Evolutionary conservation across 2,113 vertebrate species (phyloP).

Genomic region (Carassius carassius): DNA sequence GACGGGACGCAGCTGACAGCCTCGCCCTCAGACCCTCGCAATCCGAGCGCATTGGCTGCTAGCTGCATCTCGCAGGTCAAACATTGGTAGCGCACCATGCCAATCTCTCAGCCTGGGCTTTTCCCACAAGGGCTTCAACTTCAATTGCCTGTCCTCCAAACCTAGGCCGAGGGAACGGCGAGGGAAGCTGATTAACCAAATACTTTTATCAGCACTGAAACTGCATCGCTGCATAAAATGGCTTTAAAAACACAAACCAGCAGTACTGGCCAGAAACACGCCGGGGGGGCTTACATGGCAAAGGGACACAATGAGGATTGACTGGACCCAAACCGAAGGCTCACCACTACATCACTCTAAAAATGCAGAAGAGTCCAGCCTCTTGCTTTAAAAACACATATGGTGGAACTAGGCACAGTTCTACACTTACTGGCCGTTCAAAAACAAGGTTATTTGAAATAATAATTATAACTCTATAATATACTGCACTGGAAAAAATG

Average conservation of each 20-base stretch:
- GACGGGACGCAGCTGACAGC: constrained; percentile 62
- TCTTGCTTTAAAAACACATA: constrained; percentile 37
- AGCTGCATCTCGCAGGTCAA: constrained; percentile 62
- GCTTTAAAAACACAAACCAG: constrained; percentile 68
- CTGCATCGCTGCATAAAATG: constrained; percentile 70
- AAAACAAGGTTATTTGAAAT: neutral
- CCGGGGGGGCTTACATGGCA: constrained; percentile 57
- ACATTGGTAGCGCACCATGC: constrained; percentile 71
- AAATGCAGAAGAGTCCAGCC: constrained; percentile 34
- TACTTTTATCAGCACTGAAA: constrained; percentile 83
- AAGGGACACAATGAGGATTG: constrained; percentile 66
- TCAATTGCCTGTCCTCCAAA: constrained; percentile 73
- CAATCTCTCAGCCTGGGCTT: constrained; percentile 64
- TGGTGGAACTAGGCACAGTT: neutral
- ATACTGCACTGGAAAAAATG: neutral
- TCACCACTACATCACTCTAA: constrained; percentile 37
- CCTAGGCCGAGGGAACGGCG: constrained; percentile 66
- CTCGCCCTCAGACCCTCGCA: constrained; percentile 43
- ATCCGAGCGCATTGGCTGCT: constrained; percentile 67
- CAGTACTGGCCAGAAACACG: constrained; percentile 68
- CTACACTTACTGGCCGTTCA: neutral
- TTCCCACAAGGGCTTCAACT: constrained; percentile 61
- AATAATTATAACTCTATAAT: neutral
- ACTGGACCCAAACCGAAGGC: constrained; percentile 28
- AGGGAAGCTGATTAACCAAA: constrained; percentile 84